Evolutionary conservation across 1,140 invertebrate species (phyloP).

Genomic region (Scaptomyza montana): DNA sequence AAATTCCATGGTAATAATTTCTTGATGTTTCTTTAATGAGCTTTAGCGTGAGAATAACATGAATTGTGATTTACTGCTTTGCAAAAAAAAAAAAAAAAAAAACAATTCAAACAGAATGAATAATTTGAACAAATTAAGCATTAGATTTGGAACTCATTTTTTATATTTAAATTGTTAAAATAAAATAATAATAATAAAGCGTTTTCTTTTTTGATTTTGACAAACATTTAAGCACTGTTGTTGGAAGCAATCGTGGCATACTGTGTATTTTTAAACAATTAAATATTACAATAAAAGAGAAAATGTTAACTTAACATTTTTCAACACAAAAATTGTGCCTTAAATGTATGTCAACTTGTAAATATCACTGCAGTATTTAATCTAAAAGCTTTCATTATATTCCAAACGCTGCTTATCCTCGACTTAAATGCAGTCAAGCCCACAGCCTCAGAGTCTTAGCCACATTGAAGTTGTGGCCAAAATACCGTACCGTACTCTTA

Average conservation of each 20-base stretch:
- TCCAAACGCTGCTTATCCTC: neutral
- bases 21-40: slow-evolving; percentile 74
- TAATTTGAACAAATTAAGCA: neutral
- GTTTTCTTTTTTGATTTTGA: neutral
- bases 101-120: neutral
- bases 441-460: neutral
- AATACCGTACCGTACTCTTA: neutral
- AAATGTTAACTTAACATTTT: no score
- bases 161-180: no score
- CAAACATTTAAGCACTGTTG: neutral
- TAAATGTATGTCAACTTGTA: no score
- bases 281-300: no score
- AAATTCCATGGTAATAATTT: slow-evolving; percentile 77
- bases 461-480: neutral
- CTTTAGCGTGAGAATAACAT: slow-evolving; percentile 71
- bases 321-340: no score
- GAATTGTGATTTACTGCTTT: slow-evolving; percentile 66
- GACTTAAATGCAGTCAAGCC: slow-evolving; percentile 4
- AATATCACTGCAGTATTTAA: neutral
- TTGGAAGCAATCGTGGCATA: no score
- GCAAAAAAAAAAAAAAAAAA: neutral
- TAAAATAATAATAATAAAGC: no score
- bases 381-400: neutral
- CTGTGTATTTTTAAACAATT: no score
- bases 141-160: no score